These are phyloP conservation scores for Jacana jacana DNA, from an alignment of 2,113 vertebrate species.

Conservation along the genomic window DNA sequence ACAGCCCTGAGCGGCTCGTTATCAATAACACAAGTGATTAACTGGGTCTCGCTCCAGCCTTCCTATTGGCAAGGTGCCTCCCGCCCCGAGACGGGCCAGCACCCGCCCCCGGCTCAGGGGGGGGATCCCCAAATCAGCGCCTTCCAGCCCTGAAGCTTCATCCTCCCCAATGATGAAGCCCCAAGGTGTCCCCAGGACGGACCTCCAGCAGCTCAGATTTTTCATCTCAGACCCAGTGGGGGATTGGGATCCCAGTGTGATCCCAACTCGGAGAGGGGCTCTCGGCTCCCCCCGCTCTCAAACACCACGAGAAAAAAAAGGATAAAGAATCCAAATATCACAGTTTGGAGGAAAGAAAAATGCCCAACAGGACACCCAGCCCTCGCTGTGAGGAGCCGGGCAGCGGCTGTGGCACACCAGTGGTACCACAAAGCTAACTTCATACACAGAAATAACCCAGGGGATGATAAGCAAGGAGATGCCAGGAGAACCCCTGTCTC, in stretches of 20 bases:
- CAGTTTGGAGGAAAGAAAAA: fast-evolving
- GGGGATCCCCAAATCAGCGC: neutral
- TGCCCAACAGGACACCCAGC: fast-evolving
- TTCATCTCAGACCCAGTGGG: too few relatives aligned
- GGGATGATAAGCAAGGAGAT: fast-evolving
- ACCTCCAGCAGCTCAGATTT: neutral
- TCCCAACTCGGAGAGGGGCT: neutral
- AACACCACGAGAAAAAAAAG: neutral
- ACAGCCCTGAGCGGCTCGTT: neutral
- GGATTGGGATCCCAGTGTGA: too few relatives aligned
- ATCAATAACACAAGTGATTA: neutral
- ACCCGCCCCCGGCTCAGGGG: fast-evolving
- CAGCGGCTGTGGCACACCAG: neutral
- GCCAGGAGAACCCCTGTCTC: neutral
- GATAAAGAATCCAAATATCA: too few relatives aligned
- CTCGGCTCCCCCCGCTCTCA: neutral
- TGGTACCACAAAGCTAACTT: fast-evolving
- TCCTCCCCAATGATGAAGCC: fast-evolving
- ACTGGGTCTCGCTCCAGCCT: neutral
- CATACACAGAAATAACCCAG: neutral
- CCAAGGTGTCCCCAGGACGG: fast-evolving
- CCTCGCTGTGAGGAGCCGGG: neutral
- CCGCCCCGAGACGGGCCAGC: neutral
- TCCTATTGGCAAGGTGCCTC: neutral
- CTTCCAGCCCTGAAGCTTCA: fast-evolving